Evolutionary conservation across 2,888 invertebrate species (phyloP).

Genomic region (Tiliacea aurago): DNA sequence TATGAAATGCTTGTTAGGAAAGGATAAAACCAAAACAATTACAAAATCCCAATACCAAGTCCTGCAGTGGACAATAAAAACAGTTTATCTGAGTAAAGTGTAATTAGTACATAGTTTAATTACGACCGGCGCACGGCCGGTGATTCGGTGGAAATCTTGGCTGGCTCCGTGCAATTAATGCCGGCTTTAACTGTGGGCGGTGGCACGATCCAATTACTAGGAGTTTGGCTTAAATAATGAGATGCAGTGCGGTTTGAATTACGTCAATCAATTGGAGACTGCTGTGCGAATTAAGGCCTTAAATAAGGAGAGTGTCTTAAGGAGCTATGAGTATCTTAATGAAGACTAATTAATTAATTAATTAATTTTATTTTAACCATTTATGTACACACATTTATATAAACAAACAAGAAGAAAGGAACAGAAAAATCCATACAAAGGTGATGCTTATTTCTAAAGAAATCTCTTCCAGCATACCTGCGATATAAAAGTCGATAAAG

Average conservation of each 20-base stretch:
- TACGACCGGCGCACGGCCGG: slow-evolving; percentile 75
- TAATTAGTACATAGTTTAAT: slow-evolving; percentile 89
- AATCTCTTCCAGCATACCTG: too few relatives aligned
- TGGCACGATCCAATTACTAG: slow-evolving; percentile 83
- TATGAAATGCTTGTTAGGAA: too few relatives aligned
- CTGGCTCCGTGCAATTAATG: slow-evolving; percentile 85
- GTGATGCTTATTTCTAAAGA: too few relatives aligned
- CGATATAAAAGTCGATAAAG: too few relatives aligned
- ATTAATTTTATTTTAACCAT: too few relatives aligned
- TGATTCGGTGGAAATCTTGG: slow-evolving; percentile 85
- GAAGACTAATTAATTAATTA: too few relatives aligned
- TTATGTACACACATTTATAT: too few relatives aligned
- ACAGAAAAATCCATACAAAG: too few relatives aligned
- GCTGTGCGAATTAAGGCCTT: not conserved
- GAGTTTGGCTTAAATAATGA: slow-evolving; percentile 65
- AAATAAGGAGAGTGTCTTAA: not conserved
- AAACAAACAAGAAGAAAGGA: too few relatives aligned
- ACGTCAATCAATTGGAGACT: slow-evolving; percentile 33
- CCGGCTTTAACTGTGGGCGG: slow-evolving; percentile 80
- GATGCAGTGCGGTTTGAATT: slow-evolving; percentile 36
- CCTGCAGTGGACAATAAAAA: slow-evolving; percentile 76
- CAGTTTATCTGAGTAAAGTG: slow-evolving; percentile 81
- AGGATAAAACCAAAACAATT: not conserved
- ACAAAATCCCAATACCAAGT: slow-evolving; percentile 28
- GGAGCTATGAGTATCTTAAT: not conserved